Conservation (phyloP, 2,797 vertebrate genomes). For the Myotis myotis region DNA sequence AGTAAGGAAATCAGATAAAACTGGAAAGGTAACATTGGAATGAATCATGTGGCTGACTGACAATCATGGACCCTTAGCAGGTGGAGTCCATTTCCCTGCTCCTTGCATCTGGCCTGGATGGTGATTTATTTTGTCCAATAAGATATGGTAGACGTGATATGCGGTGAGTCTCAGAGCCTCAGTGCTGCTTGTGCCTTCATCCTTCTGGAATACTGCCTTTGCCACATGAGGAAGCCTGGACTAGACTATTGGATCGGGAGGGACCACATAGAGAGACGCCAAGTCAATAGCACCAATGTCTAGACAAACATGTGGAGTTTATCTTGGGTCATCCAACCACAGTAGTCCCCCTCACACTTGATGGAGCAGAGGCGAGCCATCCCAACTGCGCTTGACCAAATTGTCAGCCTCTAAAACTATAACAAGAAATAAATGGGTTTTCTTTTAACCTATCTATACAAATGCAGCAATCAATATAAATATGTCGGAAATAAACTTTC, state of each 20-base stretch:
- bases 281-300: background rate
- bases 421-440: background rate
- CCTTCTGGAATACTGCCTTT: background rate
- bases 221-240: background rate
- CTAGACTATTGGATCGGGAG: background rate
- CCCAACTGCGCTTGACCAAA: background rate
- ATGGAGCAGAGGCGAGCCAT: background rate
- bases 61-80: background rate
- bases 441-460: background rate
- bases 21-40: background rate
- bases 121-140: background rate
- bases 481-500: background rate
- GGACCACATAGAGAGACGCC: background rate
- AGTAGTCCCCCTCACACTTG: background rate
- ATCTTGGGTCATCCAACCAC: background rate
- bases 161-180: background rate
- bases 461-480: background rate
- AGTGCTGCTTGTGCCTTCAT: background rate
- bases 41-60: background rate
- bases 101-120: background rate
- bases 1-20: background rate
- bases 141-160: background rate
- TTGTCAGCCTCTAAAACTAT: background rate
- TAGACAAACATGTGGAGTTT: background rate
- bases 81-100: background rate